Evolutionary conservation across 37 sponge, comb jelly and placozoan genomes (phyloP).

Genomic region (Cladorhizidae sp.): DNA sequence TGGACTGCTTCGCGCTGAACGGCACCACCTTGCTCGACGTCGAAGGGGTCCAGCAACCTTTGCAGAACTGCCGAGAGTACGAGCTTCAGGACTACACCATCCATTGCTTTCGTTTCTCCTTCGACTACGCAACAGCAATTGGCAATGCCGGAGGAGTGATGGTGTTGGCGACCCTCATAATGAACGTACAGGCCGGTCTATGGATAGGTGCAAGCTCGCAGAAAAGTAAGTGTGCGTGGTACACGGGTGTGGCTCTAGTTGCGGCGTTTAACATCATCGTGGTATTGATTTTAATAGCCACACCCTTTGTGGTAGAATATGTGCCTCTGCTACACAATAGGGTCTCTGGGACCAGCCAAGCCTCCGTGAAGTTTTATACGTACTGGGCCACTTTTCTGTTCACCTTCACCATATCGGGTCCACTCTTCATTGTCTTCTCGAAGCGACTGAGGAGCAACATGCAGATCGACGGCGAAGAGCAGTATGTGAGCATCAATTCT

Average conservation of each 20-base stretch:
- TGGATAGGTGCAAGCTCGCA: slow-evolving; percentile 32
- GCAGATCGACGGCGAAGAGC: slow-evolving; percentile 2
- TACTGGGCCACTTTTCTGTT: slow-evolving; percentile 37
- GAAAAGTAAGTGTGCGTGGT: background rate
- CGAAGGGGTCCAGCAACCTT: background rate
- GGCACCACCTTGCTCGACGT: background rate
- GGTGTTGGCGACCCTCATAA: slow-evolving; percentile 15
- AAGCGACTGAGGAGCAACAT: background rate
- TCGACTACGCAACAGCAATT: slow-evolving; percentile 24
- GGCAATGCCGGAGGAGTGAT: slow-evolving; percentile 40
- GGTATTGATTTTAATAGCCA: background rate
- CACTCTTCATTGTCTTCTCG: slow-evolving; percentile 28
- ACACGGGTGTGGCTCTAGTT: background rate
- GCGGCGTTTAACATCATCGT: slow-evolving; percentile 3
- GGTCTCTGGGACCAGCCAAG: background rate
- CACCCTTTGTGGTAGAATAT: background rate
- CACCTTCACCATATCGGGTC: slow-evolving; percentile 32
- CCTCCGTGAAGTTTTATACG: slow-evolving; percentile 19
- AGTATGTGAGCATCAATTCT: background rate
- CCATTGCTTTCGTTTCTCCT: slow-evolving; percentile 17
- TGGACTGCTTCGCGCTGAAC: slow-evolving; percentile 41
- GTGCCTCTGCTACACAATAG: slow-evolving; percentile 18
- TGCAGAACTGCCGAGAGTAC: slow-evolving; percentile 34
- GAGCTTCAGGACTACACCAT: slow-evolving; percentile 10
- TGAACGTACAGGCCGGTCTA: slow-evolving; percentile 44